Evolutionary conservation across 92 coral and sea anemone species (phyloP), one percentile per base, ranked within the genome.

Genomic region (Plumapathes pennacea): DNA sequence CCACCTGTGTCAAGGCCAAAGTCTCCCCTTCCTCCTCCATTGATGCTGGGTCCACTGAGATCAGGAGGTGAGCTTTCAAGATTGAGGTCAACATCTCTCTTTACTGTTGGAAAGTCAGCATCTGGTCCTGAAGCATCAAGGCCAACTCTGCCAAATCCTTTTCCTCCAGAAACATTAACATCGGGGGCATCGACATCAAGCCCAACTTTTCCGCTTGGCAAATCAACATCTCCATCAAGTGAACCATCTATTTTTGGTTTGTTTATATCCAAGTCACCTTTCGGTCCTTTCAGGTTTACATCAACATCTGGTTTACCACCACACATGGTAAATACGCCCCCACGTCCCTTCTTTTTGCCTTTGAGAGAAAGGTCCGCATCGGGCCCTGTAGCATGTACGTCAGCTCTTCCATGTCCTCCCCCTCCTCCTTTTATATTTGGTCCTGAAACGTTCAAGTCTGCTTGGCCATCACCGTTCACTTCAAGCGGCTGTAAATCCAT

Each of bases 101-200:
- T 46, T 48, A 25, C 5, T 6, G 3, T 2, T 11, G 5, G 22
- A 25, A 42, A 3, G 13, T 59, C 66, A 3, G 32, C 36, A 28
- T 27, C 41, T 14, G 75, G 40, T 17, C 42, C 38, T 14, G 54
- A 68, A 7, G 45, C 61, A 23, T 32, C 31, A 37, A 56, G 42
- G 22, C 62, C 62, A 44, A 37, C 10, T 4, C 28, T 21, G 21
- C 44, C 62, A 6, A 56, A 10, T 21, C n/a, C 56, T 42, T 64
- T 45, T 27, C 57, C 72, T 22, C 57, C 40, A 11, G 74, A 44
- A 19, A 63, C 73, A 15, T 71, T 27, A 19, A 58, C 46, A 26
- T 51, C 60, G 4, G 66, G 72, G 25, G 65, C 60, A 39, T 54
- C 69, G 34, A 60, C 15, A 22, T 54, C 59, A 2, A 43, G 27